Percentiles rank a stretch among this genome's conserved stretches.
Evolutionary conservation across 1,140 invertebrate genomes (phyloP).

Genomic region (Penaeus japonicus): DNA sequence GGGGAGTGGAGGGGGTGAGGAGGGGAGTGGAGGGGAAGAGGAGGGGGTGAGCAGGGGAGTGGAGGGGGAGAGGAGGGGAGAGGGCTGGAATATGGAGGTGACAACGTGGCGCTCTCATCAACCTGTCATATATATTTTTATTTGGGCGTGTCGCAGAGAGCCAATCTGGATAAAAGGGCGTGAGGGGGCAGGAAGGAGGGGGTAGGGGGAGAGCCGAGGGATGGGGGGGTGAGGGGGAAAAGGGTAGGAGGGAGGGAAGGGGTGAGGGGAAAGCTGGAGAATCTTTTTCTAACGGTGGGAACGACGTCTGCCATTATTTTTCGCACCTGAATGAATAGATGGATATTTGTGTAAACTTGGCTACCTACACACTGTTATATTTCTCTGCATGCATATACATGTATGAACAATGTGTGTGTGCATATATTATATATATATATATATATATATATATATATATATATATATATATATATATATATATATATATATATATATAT

Average conservation of each 20-base stretch:
- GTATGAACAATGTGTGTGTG: too few species aligned
- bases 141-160: constrained; percentile 49
- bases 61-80: neutral
- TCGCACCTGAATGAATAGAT: neutral
- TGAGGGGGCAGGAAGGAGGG: neutral
- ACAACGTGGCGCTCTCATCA: constrained; percentile 46
- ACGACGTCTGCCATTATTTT: neutral
- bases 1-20: neutral
- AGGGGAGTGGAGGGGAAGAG: neutral
- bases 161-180: constrained; percentile 51
- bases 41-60: neutral
- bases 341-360: neutral
- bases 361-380: neutral
- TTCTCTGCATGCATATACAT: neutral
- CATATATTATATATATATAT: neutral
- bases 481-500: neutral
- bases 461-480: constrained; percentile 3
- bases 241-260: neutral
- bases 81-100: constrained; percentile 31
- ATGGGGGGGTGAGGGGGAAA: neutral
- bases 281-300: neutral
- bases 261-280: neutral
- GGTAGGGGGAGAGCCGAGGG: neutral
- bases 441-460: constrained; percentile 11
- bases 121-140: constrained; percentile 53